Conservation (phyloP, 2,113 vertebrate species). For the Castor canadensis region DNA sequence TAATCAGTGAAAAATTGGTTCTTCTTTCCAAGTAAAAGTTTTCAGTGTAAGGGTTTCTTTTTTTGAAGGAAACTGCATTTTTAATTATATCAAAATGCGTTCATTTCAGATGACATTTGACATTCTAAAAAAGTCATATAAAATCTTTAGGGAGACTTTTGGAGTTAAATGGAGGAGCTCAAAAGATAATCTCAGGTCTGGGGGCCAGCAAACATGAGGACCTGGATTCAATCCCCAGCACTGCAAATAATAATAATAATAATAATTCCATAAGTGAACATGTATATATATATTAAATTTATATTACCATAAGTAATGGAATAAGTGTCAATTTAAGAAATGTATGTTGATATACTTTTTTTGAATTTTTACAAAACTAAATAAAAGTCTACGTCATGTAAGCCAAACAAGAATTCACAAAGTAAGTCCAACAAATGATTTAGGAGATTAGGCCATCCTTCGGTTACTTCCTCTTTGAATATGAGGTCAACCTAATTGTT, state of each 20-base stretch:
- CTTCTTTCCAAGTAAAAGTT: conserved; percentile 26
- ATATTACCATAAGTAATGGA: not conserved
- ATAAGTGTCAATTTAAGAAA: conserved; percentile 10
- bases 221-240: no score
- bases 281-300: conserved; percentile 1
- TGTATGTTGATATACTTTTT: conserved; percentile 2
- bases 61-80: conserved; percentile 4
- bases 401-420: not conserved
- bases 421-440: not conserved
- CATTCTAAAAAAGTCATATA: no score
- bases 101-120: conserved; percentile 19
- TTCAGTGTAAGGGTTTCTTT: not conserved
- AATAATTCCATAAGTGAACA: conserved; percentile 21
- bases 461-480: not conserved
- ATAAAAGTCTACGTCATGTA: not conserved
- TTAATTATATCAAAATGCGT: not conserved
- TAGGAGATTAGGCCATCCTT: not conserved
- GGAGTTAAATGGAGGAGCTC: no score
- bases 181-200: not conserved
- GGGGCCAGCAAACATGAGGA: no score
- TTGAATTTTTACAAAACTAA: conserved; percentile 31
- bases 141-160: no score
- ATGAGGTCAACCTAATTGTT: not conserved
- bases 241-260: no score
- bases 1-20: not conserved